Conservation (phyloP, 2,797 vertebrate genomes). For the Cygnus olor region DNA sequence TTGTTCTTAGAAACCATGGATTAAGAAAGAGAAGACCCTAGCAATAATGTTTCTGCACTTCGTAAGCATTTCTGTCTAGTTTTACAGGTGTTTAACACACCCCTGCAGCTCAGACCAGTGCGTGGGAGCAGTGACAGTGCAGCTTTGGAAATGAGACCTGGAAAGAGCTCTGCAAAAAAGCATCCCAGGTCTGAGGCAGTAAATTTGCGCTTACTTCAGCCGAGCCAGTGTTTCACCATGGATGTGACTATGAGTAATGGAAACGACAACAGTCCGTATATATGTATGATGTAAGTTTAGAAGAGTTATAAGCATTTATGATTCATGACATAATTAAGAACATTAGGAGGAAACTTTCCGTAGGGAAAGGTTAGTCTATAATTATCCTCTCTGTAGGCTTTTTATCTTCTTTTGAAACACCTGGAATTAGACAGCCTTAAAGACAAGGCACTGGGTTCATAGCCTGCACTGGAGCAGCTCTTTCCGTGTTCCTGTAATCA, state of each 20-base stretch:
- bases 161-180: neutral
- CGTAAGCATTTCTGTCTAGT: neutral
- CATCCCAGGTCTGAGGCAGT: neutral
- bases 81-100: neutral
- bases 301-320: neutral
- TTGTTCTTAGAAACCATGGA: neutral
- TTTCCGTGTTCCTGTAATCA: neutral
- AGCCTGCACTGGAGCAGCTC: neutral
- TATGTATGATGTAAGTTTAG: neutral
- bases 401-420: slow-evolving; percentile 12
- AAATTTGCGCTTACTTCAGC: neutral
- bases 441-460: neutral
- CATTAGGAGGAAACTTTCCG: slow-evolving; percentile 2
- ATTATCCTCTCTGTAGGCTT: neutral
- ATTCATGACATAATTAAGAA: neutral
- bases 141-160: neutral
- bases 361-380: slow-evolving; percentile 1
- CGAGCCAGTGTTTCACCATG: neutral
- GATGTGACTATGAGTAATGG: accelerated
- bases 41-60: neutral
- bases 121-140: neutral
- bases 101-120: accelerated
- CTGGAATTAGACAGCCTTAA: neutral
- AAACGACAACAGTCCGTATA: neutral
- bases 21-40: neutral